Evolutionary conservation across 2,888 invertebrate genomes (phyloP).

Genomic region (Heteropelma amictum): DNA sequence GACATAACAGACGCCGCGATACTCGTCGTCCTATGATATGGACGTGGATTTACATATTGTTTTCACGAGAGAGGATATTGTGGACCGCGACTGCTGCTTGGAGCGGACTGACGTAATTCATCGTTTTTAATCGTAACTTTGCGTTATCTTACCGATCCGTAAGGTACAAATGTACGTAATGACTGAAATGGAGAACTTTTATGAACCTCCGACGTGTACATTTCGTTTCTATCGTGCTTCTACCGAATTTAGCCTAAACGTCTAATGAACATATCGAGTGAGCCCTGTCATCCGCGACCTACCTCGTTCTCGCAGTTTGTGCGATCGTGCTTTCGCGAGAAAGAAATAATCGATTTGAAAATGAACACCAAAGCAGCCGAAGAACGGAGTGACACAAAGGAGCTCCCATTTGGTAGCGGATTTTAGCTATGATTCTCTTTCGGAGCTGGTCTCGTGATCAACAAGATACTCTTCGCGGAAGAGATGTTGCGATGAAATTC

Average conservation of each 20-base stretch:
- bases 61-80: neutral
- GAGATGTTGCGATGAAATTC: conserved; percentile 2
- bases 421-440: conserved; percentile 7
- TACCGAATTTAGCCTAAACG: conserved; percentile 57
- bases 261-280: conserved; percentile 61
- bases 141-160: too few species aligned
- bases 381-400: conserved; percentile 53
- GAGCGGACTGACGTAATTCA: neutral
- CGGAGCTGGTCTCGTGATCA: neutral
- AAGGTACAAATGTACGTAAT: neutral
- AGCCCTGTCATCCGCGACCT: conserved; percentile 36
- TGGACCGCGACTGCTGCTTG: neutral
- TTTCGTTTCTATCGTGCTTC: conserved; percentile 55
- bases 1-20: conserved; percentile 51
- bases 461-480: neutral
- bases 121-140: neutral
- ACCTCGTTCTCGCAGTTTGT: conserved; percentile 54
- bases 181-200: conserved; percentile 17
- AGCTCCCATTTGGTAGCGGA: conserved; percentile 5
- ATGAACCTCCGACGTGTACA: conserved; percentile 28
- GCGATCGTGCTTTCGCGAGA: conserved; percentile 65
- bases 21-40: conserved; percentile 46
- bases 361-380: conserved; percentile 54
- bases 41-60: conserved; percentile 1
- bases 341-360: conserved; percentile 25